Evolutionary conservation across 2,797 vertebrate species (phyloP).

Genomic region (Prunella strophiata): DNA sequence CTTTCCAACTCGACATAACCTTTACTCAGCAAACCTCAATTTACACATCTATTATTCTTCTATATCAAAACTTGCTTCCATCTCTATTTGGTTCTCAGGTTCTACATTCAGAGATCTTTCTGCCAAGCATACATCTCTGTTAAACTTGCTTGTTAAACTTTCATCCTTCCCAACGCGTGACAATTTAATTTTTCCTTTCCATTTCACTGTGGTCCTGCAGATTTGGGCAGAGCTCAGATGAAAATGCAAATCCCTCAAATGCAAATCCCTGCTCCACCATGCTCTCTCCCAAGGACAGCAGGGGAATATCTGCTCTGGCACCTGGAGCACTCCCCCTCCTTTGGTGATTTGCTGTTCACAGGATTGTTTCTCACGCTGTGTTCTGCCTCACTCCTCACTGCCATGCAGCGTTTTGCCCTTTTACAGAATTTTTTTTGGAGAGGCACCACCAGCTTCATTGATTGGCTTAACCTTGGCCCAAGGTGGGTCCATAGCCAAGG

Average conservation of each 20-base stretch:
- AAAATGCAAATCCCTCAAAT: neutral
- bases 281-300: neutral
- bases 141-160: no score
- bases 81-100: no score
- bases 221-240: neutral
- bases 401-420: neutral
- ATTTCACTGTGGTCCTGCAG: neutral
- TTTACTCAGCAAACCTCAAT: no score
- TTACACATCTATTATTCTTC: no score
- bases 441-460: neutral
- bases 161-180: no score
- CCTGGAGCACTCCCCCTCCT: neutral
- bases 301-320: neutral
- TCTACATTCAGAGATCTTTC: no score
- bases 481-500: neutral
- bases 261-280: neutral
- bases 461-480: rapidly evolving
- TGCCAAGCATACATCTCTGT: no score
- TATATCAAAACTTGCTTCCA: no score
- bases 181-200: neutral
- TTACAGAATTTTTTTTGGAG: neutral
- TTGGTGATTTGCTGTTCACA: neutral
- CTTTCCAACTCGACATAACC: no score
- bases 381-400: neutral
- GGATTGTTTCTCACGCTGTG: neutral